Evolutionary conservation across 2,797 vertebrate species (phyloP), one percentile per base, ranked within the genome.

Genomic region (Spatula clypeata): DNA sequence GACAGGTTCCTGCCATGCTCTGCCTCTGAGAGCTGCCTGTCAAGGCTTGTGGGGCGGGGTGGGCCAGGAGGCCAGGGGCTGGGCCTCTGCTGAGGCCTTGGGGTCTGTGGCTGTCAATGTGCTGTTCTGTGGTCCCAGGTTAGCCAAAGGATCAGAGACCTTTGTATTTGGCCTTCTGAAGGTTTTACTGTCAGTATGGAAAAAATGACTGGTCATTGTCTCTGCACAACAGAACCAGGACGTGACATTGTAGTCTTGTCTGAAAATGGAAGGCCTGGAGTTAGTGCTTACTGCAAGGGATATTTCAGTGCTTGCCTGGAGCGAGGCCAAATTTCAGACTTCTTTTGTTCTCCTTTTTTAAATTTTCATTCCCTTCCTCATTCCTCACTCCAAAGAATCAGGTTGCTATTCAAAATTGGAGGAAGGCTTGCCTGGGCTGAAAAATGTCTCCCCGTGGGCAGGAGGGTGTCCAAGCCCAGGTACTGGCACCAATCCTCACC

Each of bases 51-150:
- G 38, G 24, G 58, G 44, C 14, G 3, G 49, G 5, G 49, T 27
- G 26, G 3, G 1, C 11, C 5, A 5, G n/a, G 6, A 40, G 31
- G 38, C 40, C 5, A 9, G 31, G 34, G 23, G 45, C 45, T 47
- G 45, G 13, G 6, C 3, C 0, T 1, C 40, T 80, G 32, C 23
- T 8, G 20, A 1, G 6, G 26, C 4, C 16, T 64, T 18, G 0
- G 18, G 11, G 44, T 26, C 61, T 6, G 5, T 24, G 44, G n/a
- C 4, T 1, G 23, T n/a, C 1, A 6, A 6, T 1, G 1, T 19
- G 27, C 6, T 34, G 9, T 21, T 71, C 4, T 0, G 34, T 7
- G 9, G 58, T 20, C 17, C 11, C 26, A 40, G 4, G 13, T 1
- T 19, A 58, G n/a, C 51, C 20, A 23, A 18, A 6, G 38, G 20